Evolutionary conservation across 2,797 vertebrate genomes (phyloP).

Genomic region (Halcyon chelicuti): DNA sequence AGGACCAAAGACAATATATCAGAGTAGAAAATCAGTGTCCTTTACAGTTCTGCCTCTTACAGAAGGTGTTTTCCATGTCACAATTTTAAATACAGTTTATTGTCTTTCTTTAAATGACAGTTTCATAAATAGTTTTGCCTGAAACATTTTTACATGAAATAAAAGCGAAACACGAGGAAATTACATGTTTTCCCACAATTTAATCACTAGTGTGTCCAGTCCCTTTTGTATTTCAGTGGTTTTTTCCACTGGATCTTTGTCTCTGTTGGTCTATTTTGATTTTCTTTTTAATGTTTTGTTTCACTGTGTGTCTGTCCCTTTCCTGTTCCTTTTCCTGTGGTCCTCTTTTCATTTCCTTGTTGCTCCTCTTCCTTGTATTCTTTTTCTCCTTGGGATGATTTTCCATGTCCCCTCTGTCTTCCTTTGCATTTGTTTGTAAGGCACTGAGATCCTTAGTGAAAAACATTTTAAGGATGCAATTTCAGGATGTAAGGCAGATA

Average conservation of each 20-base stretch:
- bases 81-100: neutral
- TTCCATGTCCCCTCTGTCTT: neutral
- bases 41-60: neutral
- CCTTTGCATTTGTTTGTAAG: neutral
- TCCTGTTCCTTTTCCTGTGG: neutral
- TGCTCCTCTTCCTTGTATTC: neutral
- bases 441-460: neutral
- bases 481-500: neutral
- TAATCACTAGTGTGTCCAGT: neutral
- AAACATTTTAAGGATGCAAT: neutral
- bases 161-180: too few relatives aligned
- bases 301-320: neutral
- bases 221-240: neutral
- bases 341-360: neutral
- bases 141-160: neutral
- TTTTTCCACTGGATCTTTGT: neutral
- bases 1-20: neutral
- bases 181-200: neutral
- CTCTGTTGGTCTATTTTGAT: neutral
- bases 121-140: neutral
- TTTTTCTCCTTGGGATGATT: neutral
- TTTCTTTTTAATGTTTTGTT: neutral
- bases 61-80: neutral
- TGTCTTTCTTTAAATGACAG: neutral
- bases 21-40: neutral